Conservation (phyloP, 2,113 vertebrate species). For the Crotalus viridis region DNA sequence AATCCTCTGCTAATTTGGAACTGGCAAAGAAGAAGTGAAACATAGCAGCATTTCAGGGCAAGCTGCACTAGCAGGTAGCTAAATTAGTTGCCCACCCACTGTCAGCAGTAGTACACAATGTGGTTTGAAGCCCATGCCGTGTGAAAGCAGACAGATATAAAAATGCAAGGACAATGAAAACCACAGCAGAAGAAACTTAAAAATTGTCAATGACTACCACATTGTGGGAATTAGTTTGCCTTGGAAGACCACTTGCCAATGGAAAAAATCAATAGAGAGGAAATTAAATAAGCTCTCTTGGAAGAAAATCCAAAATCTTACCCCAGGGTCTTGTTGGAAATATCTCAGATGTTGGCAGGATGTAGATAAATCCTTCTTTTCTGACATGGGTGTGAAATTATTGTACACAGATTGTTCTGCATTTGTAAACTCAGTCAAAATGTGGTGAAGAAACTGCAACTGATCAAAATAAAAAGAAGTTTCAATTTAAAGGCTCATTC, state of each 20-base stretch:
- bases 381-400: neutral
- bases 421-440: neutral
- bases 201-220: neutral
- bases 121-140: neutral
- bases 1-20: neutral
- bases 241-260: neutral
- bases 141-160: neutral
- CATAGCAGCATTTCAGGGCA: neutral
- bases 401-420: neutral
- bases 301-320: neutral
- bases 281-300: neutral
- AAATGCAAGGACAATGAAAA: neutral
- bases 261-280: neutral
- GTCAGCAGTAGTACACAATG: neutral
- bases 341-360: neutral
- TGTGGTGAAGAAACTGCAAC: neutral
- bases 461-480: neutral
- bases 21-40: neutral
- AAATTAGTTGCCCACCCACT: neutral
- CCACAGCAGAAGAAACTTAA: neutral
- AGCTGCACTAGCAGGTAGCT: neutral
- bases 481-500: neutral
- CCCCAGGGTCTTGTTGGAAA: neutral
- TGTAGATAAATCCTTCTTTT: neutral
- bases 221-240: neutral